A percentile compares a stretch with the other conserved stretches of the same genome.
phyloP scores from a whole-genome alignment of 2,113 vertebrate genomes.

The Passer montanus region DNA sequence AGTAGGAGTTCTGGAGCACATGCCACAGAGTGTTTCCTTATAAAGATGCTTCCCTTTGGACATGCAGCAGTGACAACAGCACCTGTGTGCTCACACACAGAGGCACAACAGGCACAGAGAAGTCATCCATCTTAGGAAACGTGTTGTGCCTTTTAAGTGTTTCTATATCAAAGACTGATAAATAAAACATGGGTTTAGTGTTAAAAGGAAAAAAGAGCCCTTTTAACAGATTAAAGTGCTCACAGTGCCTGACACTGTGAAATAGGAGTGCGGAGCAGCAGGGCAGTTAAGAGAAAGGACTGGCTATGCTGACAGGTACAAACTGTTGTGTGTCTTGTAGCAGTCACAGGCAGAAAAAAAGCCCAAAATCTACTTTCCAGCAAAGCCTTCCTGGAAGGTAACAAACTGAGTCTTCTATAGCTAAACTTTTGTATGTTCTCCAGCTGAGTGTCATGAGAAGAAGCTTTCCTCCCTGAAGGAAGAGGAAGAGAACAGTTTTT shows the following conservation, averaged over 20 bases:
- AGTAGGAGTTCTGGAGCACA: background rate
- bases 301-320: slow-evolving; percentile 46
- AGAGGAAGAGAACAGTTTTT: background rate
- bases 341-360: background rate
- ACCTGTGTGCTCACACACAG: background rate
- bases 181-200: slow-evolving; percentile 66
- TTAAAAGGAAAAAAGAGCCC: slow-evolving; percentile 57
- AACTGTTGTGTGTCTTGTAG: slow-evolving; percentile 19
- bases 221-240: slow-evolving; percentile 73
- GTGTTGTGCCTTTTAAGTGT: slow-evolving; percentile 53
- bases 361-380: background rate
- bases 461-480: background rate
- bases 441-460: background rate
- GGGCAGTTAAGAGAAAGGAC: slow-evolving; percentile 49
- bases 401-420: background rate
- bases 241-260: slow-evolving; percentile 59
- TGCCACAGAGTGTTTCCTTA: background rate
- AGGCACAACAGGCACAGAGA: background rate
- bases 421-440: background rate
- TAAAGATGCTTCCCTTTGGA: slow-evolving; percentile 21
- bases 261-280: slow-evolving; percentile 53
- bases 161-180: slow-evolving; percentile 68
- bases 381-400: background rate
- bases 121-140: slow-evolving; percentile 50
- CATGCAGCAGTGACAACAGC: background rate